Base-by-base conservation (phyloP, 2,113 vertebrate genomes). In the Hippocampus abdominalis region DNA sequence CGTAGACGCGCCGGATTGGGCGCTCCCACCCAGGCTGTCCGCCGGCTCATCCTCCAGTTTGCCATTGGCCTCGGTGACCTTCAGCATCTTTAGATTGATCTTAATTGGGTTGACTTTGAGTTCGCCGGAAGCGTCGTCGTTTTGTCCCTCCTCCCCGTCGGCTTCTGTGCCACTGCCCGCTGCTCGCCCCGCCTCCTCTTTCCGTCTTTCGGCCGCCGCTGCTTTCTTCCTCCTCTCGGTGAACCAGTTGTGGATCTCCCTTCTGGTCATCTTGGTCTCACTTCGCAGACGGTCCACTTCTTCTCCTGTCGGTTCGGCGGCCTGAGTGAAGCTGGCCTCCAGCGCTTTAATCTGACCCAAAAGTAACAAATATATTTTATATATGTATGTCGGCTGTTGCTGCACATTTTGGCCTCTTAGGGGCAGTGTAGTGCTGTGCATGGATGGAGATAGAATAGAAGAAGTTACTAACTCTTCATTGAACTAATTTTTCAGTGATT, bases 191-290 rank as follows among this genome's bases (percentile, higher is more conserved):
- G 92, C 91, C 1, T 91, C 89, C 74, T 93, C 92, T 78, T 88
- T 94, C 81, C 91, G 93, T 39, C 87, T 92, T 61, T 95, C 94
- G 11, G 93, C 94, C 0, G 90, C 89, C 44, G 63, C 3, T 81
- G 75, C 77, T 90, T 64, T 93, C 86, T 92, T 98, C 80, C 95
- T 93, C 74, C 92, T 92, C 79, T 99, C 97, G 0, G 96, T 90
- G 70, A 99, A 99, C 97, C 97, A 99, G 78, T 95, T 91, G 7
- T 99, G 95, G 1, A 99, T 98, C 87, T 99, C 97, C 51, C 97
- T 91, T 8, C 97, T 90, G 0, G 97, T 99, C 97, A 99, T 99
- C 84, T 99, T 99, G 0, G 97, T 99, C 76, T 98, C 96, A 0
- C 84, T 81, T 39, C 97, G 89, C 81, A 99, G 88, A 70, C 95